Conservation (phyloP, 2,113 vertebrate species). For the Nerophis ophidion region DNA sequence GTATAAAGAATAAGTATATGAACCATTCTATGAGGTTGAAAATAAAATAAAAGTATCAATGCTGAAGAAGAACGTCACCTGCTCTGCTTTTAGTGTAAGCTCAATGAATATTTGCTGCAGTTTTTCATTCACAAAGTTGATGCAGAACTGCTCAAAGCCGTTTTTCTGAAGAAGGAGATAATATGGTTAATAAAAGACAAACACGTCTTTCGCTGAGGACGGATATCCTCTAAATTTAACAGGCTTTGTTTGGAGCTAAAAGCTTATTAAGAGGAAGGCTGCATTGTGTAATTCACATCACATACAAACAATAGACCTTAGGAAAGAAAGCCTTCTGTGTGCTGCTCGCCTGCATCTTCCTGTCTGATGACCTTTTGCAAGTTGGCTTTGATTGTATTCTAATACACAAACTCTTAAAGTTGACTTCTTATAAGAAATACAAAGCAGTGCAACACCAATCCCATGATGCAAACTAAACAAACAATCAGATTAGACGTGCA, state of each 20-base stretch:
- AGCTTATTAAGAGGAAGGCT: conserved; percentile 18
- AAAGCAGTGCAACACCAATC: conserved; percentile 13
- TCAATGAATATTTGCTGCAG: conserved; percentile 98
- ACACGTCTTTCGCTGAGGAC: neutral
- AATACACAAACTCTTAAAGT: neutral
- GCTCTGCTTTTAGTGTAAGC: conserved; percentile 93
- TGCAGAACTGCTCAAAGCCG: conserved; percentile 98
- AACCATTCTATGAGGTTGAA: neutral
- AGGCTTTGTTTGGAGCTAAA: conserved; percentile 31
- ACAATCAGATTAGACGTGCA: conserved; percentile 55
- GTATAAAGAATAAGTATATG: conserved; percentile 1
- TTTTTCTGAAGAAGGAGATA: conserved; percentile 82
- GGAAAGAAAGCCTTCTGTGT: conserved; percentile 5
- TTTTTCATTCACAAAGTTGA: conserved; percentile 98
- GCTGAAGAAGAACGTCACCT: conserved; percentile 71
- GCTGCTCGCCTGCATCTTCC: conserved; percentile 26
- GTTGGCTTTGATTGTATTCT: neutral
- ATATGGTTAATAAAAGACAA: conserved; percentile 15
- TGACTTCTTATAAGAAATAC: neutral
- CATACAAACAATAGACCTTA: conserved; percentile 22
- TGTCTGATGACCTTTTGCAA: conserved; percentile 14
- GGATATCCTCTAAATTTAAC: conserved; percentile 36
- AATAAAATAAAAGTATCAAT: neutral
- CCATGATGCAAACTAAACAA: conserved; percentile 36
- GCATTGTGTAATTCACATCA: conserved; percentile 15